A percentile compares a stretch with the other conserved stretches of the same genome.
Conservation (phyloP, 2,888 invertebrate species). For the Apamea sordens region DNA sequence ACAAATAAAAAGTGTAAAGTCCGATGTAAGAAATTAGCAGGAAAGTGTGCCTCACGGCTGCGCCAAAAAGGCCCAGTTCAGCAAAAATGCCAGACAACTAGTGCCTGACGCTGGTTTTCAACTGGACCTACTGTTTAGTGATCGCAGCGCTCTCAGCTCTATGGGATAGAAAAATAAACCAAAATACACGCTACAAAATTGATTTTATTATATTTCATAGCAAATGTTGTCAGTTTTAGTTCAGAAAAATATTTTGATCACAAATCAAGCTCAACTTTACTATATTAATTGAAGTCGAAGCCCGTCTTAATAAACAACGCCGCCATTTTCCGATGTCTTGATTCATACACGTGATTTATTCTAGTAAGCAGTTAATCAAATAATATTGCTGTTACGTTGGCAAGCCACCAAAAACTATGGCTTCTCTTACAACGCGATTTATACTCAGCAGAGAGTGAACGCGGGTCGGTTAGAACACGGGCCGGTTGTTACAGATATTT, state of each 20-base stretch:
- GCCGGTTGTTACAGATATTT: slow-evolving; percentile 10
- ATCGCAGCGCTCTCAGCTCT: too few relatives aligned
- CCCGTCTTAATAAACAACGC: slow-evolving; percentile 2
- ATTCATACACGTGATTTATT: slow-evolving; percentile 57
- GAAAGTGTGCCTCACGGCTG: too few relatives aligned
- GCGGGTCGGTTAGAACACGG: slow-evolving; percentile 31
- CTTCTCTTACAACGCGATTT: slow-evolving; percentile 33
- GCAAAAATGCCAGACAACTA: too few relatives aligned
- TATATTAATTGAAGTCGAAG: slow-evolving; percentile 6
- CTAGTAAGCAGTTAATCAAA: slow-evolving; percentile 52
- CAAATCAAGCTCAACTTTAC: neutral
- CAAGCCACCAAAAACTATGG: slow-evolving; percentile 54
- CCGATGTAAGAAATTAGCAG: too few relatives aligned
- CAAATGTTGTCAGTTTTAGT: too few relatives aligned
- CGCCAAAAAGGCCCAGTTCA: too few relatives aligned
- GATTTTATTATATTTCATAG: too few relatives aligned
- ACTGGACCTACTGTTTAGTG: too few relatives aligned
- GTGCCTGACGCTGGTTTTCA: too few relatives aligned
- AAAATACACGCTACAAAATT: too few relatives aligned
- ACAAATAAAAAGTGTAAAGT: too few relatives aligned
- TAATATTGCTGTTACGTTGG: slow-evolving; percentile 44
- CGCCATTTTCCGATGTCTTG: slow-evolving; percentile 32
- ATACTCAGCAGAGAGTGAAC: slow-evolving; percentile 30
- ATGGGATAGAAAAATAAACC: too few relatives aligned
- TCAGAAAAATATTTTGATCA: neutral